Evolutionary conservation across 2,888 invertebrate genomes (phyloP), one percentile per base, ranked within the genome.

Genomic region (Sussaba pulchella): DNA sequence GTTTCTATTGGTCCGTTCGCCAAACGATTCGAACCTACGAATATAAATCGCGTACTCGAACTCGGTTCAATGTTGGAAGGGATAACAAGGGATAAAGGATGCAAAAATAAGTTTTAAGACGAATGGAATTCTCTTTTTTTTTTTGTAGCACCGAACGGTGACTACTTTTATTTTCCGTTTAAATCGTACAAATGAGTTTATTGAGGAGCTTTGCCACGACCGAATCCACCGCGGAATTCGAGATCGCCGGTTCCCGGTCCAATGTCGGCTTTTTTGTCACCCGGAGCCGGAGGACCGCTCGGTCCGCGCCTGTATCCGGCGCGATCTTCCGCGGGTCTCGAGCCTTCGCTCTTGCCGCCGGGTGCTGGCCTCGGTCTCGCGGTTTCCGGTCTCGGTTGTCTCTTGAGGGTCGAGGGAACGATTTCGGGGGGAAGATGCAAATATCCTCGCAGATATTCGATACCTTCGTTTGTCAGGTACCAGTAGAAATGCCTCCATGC

Each of bases 401-500:
- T 95, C 93, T 99, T 99, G 85, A 99, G 94, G 0, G 99, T 99
- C 1, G 99, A 96, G 45, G 99, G 99, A 41, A 99, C 99, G 93
- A 99, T 99, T 95, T 99, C 99, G 83, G 99, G 96, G 8, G 99
- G 99, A 90, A 99, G 94, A 91, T 99, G 99, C 84, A 99, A 95
- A 93, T 97, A 99, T 90, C 97, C 97, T 85, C 99, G 95, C 85
- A 99, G 94, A 93, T 98, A 99, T 92, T 98, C 97, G 92, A 99
- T 99, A 86, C 99, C 99, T 90, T 99, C 98, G 92, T 99, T 99
- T 85, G 99, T 99, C 87, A 99, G 94, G 93, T 98, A 98, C 99
- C 99, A 99, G 93, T 99, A 99, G 91, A 97, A 99, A 93, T 99
- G 99, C 90, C 99, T 96, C 99, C 99, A 99, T 3, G 99, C 99